Conservation (phyloP, 2,888 invertebrate genomes). For the Agrilus cyanescens region DNA sequence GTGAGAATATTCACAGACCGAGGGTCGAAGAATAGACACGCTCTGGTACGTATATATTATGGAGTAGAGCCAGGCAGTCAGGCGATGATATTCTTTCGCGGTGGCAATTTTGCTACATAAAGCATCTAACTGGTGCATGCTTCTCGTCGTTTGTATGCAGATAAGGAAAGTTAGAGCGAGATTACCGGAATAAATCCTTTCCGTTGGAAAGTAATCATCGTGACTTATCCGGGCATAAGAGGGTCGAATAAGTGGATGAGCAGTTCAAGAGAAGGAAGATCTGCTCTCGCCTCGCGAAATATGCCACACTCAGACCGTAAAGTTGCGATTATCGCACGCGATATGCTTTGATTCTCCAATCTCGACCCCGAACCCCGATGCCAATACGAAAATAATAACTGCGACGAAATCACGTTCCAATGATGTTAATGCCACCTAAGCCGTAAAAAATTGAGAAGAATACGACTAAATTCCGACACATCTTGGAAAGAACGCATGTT, state of each 20-base stretch:
- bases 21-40: no score
- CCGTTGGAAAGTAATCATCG: constrained; percentile 5
- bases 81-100: no score
- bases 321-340: constrained; percentile 31
- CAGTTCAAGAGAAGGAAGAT: constrained; percentile 8
- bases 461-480: no score
- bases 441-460: constrained; percentile 7
- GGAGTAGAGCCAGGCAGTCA: no score
- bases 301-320: constrained; percentile 27
- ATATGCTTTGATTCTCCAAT: constrained; percentile 28
- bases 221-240: constrained; percentile 7
- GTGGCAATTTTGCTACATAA: no score
- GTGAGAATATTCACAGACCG: no score
- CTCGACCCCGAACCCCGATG: constrained; percentile 12
- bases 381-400: constrained; percentile 11
- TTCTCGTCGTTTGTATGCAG: no score
- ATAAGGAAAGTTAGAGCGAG: no score
- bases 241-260: constrained; percentile 11
- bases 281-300: constrained; percentile 23
- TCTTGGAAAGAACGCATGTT: no score
- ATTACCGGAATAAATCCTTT: constrained; percentile 2
- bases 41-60: no score
- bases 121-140: no score
- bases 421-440: constrained; percentile 17
- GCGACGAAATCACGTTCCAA: constrained; percentile 8